Evolutionary conservation across 2,113 vertebrate genomes (phyloP).

Genomic region (Lipotes vexillifer): DNA sequence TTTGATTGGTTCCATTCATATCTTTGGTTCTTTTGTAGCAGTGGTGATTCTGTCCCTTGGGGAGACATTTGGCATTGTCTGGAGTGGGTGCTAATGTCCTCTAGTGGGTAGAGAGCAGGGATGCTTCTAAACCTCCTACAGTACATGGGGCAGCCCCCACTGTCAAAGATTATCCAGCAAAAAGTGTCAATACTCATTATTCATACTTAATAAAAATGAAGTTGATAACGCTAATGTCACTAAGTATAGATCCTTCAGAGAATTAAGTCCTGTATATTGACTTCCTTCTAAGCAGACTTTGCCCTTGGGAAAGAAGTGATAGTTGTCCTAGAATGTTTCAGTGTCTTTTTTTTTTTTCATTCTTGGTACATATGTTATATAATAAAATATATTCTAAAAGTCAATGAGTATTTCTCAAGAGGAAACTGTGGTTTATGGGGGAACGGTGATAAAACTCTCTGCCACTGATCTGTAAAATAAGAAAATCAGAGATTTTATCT

Average conservation of each 20-base stretch:
- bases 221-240: background rate
- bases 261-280: background rate
- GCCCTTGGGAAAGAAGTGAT: background rate
- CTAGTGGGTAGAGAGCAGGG: background rate
- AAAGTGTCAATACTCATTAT: background rate
- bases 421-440: background rate
- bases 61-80: background rate
- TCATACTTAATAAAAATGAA: background rate
- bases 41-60: background rate
- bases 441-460: background rate
- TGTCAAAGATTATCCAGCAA: background rate
- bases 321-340: background rate
- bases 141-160: background rate
- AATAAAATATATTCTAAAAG: conserved; percentile 26
- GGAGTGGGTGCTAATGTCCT: background rate
- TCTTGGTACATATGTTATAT: background rate
- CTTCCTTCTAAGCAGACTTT: background rate
- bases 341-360: background rate
- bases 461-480: background rate
- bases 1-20: background rate
- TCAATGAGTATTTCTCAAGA: background rate
- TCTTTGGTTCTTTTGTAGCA: background rate
- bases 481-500: conserved; percentile 19
- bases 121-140: background rate
- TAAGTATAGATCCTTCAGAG: background rate